phyloP scores from a whole-genome alignment of 2,888 invertebrate species.

The Pegoplata infirma region DNA sequence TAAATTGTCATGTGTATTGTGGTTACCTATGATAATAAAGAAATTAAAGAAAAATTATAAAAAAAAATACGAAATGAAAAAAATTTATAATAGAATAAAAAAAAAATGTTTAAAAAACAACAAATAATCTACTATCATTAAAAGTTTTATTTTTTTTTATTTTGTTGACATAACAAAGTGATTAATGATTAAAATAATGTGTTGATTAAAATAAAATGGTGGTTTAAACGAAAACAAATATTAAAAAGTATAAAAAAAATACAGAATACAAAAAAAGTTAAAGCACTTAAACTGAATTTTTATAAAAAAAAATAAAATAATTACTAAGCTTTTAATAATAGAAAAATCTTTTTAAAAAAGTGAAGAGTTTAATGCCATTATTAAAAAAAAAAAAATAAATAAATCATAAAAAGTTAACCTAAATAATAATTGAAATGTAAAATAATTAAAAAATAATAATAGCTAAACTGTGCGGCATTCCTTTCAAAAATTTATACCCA shows the following conservation, averaged over 20 bases:
- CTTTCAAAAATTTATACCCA: background rate
- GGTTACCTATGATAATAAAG: background rate
- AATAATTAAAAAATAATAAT: background rate
- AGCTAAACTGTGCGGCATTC: background rate
- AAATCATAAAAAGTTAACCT: background rate
- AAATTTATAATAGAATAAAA: background rate
- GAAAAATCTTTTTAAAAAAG: too few species aligned
- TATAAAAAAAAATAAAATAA: background rate
- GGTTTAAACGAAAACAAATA: background rate
- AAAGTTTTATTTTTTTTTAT: background rate
- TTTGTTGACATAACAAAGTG: background rate
- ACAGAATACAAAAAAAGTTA: background rate
- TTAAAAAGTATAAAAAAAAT: background rate
- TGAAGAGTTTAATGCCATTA: too few species aligned
- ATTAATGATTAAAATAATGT: conserved; percentile 3
- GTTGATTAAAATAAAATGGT: background rate
- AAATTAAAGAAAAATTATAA: conserved; percentile 4
- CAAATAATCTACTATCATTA: background rate
- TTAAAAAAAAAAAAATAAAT: background rate
- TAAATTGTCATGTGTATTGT: conserved; percentile 4
- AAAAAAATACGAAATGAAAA: conserved; percentile 8
- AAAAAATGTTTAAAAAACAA: conserved; percentile 1
- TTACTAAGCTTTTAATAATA: too few species aligned
- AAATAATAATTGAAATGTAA: background rate
- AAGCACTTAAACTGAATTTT: background rate